A percentile compares a stretch with the other conserved stretches of the same genome.
Conservation (phyloP, 2,113 vertebrate species). For the Turdus rufiventris region DNA sequence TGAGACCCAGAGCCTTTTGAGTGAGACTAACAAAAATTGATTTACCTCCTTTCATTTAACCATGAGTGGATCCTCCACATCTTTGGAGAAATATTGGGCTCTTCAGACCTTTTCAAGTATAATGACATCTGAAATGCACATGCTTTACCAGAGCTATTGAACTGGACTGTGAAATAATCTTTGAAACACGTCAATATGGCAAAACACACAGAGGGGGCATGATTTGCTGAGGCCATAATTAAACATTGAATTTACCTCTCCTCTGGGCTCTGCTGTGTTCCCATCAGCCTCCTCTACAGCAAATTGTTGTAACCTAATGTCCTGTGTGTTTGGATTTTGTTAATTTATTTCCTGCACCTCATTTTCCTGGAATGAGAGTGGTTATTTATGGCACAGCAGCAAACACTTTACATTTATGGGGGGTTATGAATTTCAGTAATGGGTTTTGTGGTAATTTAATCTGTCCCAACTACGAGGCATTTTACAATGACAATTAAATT, state of each 20-base stretch:
- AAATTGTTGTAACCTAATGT: slow-evolving; percentile 74
- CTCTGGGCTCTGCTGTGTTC: slow-evolving; percentile 39
- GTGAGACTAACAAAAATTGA: background rate
- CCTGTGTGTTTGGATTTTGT: slow-evolving; percentile 73
- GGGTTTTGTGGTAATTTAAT: slow-evolving; percentile 79
- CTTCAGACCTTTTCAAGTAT: slow-evolving; percentile 43
- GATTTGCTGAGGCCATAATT: slow-evolving; percentile 70
- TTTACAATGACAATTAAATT: slow-evolving; percentile 83
- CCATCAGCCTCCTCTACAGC: slow-evolving; percentile 48
- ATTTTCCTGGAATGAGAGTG: slow-evolving; percentile 72
- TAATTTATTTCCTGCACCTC: slow-evolving; percentile 79
- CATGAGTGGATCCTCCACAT: background rate
- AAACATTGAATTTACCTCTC: slow-evolving; percentile 63
- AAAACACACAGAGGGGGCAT: slow-evolving; percentile 31
- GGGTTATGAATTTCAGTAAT: slow-evolving; percentile 80
- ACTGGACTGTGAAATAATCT: background rate
- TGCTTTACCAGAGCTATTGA: slow-evolving; percentile 8
- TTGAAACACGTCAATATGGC: slow-evolving; percentile 35
- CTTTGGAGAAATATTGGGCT: slow-evolving; percentile 28
- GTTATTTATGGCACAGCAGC: slow-evolving; percentile 75
- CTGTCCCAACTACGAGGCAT: slow-evolving; percentile 77
- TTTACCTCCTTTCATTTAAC: slow-evolving; percentile 20
- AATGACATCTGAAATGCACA: slow-evolving; percentile 29
- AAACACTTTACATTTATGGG: slow-evolving; percentile 80
- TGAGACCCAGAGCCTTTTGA: background rate